Conservation (phyloP, 2,888 invertebrate genomes). For the Ornithoptera priamus region DNA sequence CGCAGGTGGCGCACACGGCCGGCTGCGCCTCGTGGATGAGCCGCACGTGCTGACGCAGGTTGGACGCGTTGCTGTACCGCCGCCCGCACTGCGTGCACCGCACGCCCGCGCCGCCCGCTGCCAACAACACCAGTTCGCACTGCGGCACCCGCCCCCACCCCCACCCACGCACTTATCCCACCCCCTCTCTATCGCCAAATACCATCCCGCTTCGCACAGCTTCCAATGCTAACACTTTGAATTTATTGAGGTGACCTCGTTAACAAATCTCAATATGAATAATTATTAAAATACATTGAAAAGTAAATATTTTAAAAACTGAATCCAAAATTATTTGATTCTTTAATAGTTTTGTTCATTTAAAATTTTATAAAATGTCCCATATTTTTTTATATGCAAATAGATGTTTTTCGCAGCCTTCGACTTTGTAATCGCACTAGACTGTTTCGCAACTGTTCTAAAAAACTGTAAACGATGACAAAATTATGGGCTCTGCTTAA, state of each 20-base stretch:
- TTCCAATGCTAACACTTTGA: conserved; percentile 34
- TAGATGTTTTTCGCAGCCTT: not conserved
- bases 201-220: conserved; percentile 36
- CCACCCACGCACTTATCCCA: conserved; percentile 34
- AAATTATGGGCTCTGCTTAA: not conserved
- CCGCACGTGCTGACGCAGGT: conserved; percentile 87
- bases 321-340: too few species aligned
- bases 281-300: not conserved
- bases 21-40: conserved; percentile 87
- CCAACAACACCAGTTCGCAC: conserved; percentile 73
- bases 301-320: not conserved
- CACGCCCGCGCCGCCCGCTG: conserved; percentile 62
- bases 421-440: too few species aligned
- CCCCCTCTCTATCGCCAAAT: conserved; percentile 35
- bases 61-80: conserved; percentile 86
- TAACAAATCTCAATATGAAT: not conserved
- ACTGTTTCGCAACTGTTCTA: not conserved
- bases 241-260: not conserved
- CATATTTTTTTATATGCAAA: not conserved
- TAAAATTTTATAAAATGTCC: not conserved
- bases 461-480: not conserved
- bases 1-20: conserved; percentile 84
- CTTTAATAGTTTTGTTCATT: too few species aligned
- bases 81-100: conserved; percentile 85
- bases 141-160: conserved; percentile 42